Evolutionary conservation across 2,113 vertebrate species (phyloP).

Genomic region (Hoplias malabaricus): DNA sequence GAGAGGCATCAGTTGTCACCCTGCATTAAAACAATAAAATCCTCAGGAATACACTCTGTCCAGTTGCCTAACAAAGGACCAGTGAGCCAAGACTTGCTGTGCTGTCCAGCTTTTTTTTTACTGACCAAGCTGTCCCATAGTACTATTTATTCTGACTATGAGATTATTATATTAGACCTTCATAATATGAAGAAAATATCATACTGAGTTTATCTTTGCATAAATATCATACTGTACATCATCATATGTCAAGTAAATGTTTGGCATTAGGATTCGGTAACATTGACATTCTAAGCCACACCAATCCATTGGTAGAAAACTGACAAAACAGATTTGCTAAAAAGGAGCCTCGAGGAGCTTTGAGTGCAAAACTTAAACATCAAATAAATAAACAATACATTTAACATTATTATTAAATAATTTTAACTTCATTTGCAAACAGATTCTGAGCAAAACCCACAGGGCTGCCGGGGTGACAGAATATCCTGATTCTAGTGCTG

Average conservation of each 20-base stretch:
- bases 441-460: not conserved
- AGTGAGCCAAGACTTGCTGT: not conserved
- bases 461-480: no score
- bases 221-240: not conserved
- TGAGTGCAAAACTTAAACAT: not conserved
- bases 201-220: not conserved
- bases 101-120: not conserved
- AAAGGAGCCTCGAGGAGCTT: not conserved
- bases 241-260: not conserved
- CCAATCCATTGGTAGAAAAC: not conserved
- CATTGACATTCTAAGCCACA: not conserved
- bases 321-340: no score
- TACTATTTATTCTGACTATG: not conserved
- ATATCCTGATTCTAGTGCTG: no score
- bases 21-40: constrained; percentile 34
- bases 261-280: not conserved
- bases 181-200: not conserved
- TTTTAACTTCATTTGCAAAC: not conserved
- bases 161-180: not conserved
- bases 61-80: constrained; percentile 11
- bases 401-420: not conserved
- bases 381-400: not conserved
- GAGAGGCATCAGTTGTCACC: constrained; percentile 19
- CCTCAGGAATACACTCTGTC: not conserved
- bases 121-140: not conserved